Evolutionary conservation across 2,113 vertebrate species (phyloP), one percentile per base, ranked within the genome.

Genomic region (Platycercus adscitus): DNA sequence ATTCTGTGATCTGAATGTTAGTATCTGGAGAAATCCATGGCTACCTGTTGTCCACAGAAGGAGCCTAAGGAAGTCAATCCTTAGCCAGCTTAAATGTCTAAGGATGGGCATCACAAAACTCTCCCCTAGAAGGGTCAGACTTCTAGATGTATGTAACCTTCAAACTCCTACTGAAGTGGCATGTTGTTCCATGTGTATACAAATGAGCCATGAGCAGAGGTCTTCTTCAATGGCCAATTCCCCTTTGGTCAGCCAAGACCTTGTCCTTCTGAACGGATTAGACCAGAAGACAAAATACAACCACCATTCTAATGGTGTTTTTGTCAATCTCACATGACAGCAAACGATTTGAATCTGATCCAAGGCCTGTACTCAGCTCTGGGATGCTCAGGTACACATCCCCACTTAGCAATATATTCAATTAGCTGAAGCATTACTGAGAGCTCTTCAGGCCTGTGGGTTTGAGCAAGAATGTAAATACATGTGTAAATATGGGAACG

Each of bases 401-500:
- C 33, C 6, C 60, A 47, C 50, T 60, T 68, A 58, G 47, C 29
- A 84, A 35, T 29, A 25, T 55, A 66, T 49, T 70, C 9, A 49
- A 49, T 37, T 70, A 86, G 70, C 41, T 66, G 44, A 86, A 92
- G 49, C 10, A 66, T 63, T 88, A 84, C 82, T 84, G 35, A 84
- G 82, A 68, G 39, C 6, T 83, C 64, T 88, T 88, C 50, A 58
- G 46, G 17, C 31, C 10, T 41, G 15, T 70, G 26, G 26, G 26
- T 91, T 93, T 86, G 8, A 84, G 60, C 43, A 84, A 58, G 50
- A 86, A 86, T 61, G 58, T 68, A 94, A 91, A 94, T 39, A 84
- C 19, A 29, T 12, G 7, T 31, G 21, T 70, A 73, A 88, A 78
- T 75, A 92, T 11, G 14, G 72, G 16, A 81, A 55, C 0, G 1